These are phyloP conservation scores for Triplophysa tibetana DNA, from an alignment of 2,113 vertebrate genomes.

Conservation along the genomic window DNA sequence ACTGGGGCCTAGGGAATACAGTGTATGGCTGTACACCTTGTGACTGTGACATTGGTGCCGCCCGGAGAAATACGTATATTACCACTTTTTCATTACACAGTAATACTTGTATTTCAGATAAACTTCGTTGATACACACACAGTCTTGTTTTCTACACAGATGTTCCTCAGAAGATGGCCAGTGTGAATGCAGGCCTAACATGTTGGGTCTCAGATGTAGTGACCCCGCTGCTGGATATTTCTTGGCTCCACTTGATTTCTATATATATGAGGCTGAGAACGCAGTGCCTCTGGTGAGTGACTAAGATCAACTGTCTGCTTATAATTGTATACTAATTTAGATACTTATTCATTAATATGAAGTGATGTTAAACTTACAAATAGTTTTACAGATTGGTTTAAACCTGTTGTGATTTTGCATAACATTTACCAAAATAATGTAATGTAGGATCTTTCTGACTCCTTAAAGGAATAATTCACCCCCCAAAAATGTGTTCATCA, in stretches of 20 bases:
- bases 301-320: background rate
- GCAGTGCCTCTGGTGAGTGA: constrained; percentile 73
- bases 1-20: constrained; percentile 83
- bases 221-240: constrained; percentile 80
- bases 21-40: constrained; percentile 78
- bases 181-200: constrained; percentile 80
- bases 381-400: too few relatives aligned
- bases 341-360: too few relatives aligned
- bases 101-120: background rate
- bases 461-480: too few relatives aligned
- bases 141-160: constrained; percentile 57
- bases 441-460: too few relatives aligned
- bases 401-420: too few relatives aligned
- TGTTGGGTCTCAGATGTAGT: constrained; percentile 75
- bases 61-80: constrained; percentile 75
- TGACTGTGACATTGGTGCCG: constrained; percentile 85
- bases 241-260: constrained; percentile 82
- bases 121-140: background rate
- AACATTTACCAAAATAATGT: too few relatives aligned
- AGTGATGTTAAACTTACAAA: too few relatives aligned
- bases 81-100: background rate
- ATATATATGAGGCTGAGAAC: constrained; percentile 85
- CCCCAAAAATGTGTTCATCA: too few relatives aligned
- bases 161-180: constrained; percentile 76
- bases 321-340: background rate